These are phyloP conservation scores for Heliangelus exortis DNA, from an alignment of 2,797 vertebrate genomes.

Conservation along the genomic window DNA sequence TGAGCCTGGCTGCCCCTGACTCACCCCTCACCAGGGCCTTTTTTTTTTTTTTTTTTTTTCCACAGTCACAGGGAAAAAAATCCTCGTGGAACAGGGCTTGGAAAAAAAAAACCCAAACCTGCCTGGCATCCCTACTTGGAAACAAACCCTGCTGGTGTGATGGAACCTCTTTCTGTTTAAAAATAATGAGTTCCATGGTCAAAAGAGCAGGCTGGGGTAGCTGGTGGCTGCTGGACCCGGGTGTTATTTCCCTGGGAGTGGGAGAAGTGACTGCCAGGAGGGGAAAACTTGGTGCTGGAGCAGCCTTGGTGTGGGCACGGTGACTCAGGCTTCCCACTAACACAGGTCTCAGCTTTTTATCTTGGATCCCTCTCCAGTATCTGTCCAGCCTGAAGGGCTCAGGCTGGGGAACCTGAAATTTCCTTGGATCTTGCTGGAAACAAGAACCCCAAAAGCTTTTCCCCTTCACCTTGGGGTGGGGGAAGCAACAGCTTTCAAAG, in stretches of 20 bases:
- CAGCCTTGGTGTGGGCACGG: background rate
- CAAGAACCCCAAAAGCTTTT: background rate
- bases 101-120: background rate
- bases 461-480: background rate
- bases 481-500: background rate
- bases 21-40: background rate
- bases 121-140: background rate
- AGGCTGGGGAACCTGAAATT: background rate
- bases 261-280: background rate
- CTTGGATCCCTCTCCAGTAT: background rate
- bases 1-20: background rate
- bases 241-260: background rate
- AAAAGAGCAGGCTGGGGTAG: rapidly evolving
- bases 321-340: background rate
- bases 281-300: background rate
- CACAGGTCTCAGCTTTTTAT: background rate
- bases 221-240: background rate
- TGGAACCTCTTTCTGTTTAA: rapidly evolving
- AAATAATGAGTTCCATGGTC: rapidly evolving
- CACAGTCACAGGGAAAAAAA: background rate
- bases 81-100: background rate
- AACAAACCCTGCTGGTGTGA: background rate
- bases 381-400: background rate
- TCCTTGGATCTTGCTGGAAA: background rate
- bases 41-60: background rate